These are phyloP conservation scores for Thalpophila matura DNA, from an alignment of 2,888 invertebrate species.

Conservation along the genomic window DNA sequence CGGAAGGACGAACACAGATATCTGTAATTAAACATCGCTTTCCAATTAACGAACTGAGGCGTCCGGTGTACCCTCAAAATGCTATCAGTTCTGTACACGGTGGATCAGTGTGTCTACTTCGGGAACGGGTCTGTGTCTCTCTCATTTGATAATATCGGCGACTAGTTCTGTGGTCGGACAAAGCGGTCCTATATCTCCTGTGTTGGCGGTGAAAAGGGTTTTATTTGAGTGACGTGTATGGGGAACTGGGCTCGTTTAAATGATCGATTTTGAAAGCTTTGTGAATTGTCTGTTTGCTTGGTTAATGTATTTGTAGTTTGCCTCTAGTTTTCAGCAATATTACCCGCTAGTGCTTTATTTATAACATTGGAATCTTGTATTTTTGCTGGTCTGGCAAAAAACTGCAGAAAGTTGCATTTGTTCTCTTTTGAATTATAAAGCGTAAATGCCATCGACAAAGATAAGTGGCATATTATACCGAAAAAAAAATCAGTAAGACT, in stretches of 20 bases:
- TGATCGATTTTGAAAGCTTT: conserved; percentile 56
- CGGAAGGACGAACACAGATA: conserved; percentile 54
- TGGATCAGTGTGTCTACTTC: conserved; percentile 56
- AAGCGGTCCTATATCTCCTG: conserved; percentile 58
- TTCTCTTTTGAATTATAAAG: neutral
- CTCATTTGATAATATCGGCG: conserved; percentile 57
- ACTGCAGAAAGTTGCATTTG: neutral
- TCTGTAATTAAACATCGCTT: conserved; percentile 68
- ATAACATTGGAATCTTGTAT: neutral
- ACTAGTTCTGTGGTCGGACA: conserved; percentile 61
- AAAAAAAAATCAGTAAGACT: conserved; percentile 11
- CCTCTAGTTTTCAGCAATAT: neutral
- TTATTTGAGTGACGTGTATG: conserved; percentile 57
- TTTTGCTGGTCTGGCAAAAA: neutral
- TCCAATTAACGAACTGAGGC: conserved; percentile 61
- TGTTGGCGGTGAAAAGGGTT: conserved; percentile 61
- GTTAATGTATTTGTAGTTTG: conserved; percentile 9
- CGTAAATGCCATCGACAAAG: neutral
- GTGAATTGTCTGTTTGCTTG: conserved; percentile 24
- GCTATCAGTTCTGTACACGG: conserved; percentile 63
- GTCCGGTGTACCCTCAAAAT: conserved; percentile 52
- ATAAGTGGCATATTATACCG: neutral
- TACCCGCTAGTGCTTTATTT: neutral
- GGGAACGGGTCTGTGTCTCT: conserved; percentile 44
- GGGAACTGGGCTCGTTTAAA: conserved; percentile 53